Base-by-base conservation (phyloP, 2,888 invertebrate genomes). In the Tyria jacobaeae region DNA sequence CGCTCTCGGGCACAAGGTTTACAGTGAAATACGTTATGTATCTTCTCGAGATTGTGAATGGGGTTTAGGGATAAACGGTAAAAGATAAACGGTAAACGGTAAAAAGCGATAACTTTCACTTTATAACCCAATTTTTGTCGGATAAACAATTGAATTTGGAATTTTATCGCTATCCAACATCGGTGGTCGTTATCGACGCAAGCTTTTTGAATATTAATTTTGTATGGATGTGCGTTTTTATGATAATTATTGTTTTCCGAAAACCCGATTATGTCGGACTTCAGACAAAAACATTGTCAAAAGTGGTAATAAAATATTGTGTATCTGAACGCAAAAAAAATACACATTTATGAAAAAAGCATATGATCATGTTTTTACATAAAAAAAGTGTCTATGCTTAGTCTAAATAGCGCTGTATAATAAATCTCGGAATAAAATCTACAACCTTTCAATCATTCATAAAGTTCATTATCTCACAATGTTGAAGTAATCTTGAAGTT, bases 51-150 rank as follows among this genome's bases (percentile, higher is more conserved):
- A 88, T 89, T 89, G 87, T 90, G 92, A 91, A 91, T 91, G 88
- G 90, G 88, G 89, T 82, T 88, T 82, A 82, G 91, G 90, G 91
- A n/a, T n/a, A n/a, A n/a, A n/a, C n/a, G n/a, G n/a, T n/a, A n/a
- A n/a, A n/a, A n/a, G n/a, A n/a, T n/a, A n/a, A n/a, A n/a, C n/a
- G n/a, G n/a, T n/a, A n/a, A n/a, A n/a, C n/a, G n/a, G n/a, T n/a
- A n/a, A n/a, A n/a, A n/a, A 88, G 80, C 89, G 78, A 90, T 92
- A 90, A 91, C 89, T 87, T 85, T 81, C 84, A 78, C 81, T 90
- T 92, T 91, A 92, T 88, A 87, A 85, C 84, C 89, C 89, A 90
- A 90, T 92, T 91, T 90, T 90, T 89, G 83, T 83, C 77, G 84
- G 84, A 88, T 89, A 91, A 90, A 91, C 90, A 90, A 89, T 84